Percentiles rank a stretch among this genome's conserved stretches.
These are phyloP conservation scores for Catharus minimus DNA, from an alignment of 2,113 vertebrate genomes.

Conservation along the genomic window DNA sequence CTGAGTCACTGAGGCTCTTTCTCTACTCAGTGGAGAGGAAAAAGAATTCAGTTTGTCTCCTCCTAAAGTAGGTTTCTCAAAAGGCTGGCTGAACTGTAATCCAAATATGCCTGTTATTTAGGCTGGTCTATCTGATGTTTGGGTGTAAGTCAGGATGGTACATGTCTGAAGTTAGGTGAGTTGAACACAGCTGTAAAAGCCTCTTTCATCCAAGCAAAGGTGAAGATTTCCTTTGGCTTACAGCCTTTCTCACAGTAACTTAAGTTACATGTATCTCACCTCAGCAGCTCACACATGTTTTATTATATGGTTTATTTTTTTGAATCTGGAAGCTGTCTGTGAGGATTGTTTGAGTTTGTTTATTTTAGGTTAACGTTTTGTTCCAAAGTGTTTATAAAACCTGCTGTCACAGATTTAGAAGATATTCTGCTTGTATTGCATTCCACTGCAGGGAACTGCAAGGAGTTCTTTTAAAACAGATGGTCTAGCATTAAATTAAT, in stretches of 20 bases:
- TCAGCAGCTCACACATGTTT: not conserved
- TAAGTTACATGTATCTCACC: not conserved
- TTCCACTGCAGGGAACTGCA: not conserved
- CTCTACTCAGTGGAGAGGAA: not conserved
- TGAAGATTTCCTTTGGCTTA: not conserved
- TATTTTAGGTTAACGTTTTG: not conserved
- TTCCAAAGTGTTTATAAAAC: not conserved
- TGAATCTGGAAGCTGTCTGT: not conserved
- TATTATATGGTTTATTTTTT: not conserved
- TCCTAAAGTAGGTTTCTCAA: not conserved
- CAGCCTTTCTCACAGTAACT: not conserved
- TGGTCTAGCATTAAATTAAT: not conserved
- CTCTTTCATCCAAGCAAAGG: not conserved
- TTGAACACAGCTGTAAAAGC: not conserved
- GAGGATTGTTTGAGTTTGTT: not conserved
- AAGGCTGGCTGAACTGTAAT: not conserved
- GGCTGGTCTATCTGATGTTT: not conserved
- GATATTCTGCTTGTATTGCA: not conserved
- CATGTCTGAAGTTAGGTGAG: rapidly evolving
- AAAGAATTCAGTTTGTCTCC: not conserved
- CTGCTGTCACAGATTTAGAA: not conserved
- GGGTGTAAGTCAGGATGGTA: not conserved
- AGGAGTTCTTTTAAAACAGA: not conserved
- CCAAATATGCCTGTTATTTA: not conserved
- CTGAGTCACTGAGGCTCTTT: not conserved